Percentiles rank a stretch among this genome's conserved stretches.
phyloP scores from a whole-genome alignment of 2,113 vertebrate species.

The Oncorhynchus mykiss region DNA sequence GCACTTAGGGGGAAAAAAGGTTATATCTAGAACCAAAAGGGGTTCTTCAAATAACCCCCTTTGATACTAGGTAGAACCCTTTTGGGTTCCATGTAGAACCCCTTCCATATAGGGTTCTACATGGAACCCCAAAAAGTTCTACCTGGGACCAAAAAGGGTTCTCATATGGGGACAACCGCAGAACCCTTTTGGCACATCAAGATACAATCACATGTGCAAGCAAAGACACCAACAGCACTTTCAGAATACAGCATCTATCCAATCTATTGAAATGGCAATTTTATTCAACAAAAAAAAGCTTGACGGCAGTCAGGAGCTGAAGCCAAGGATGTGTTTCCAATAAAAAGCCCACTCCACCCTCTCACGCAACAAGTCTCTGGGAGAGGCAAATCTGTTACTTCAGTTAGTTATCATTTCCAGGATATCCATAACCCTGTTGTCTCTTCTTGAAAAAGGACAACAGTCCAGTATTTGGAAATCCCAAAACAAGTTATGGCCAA shows the following conservation, averaged over 20 bases:
- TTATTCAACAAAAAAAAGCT: background rate
- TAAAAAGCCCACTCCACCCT: constrained; percentile 8
- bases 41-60: too few relatives aligned
- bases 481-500: background rate
- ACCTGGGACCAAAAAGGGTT: too few relatives aligned
- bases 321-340: constrained; percentile 27
- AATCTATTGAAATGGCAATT: background rate
- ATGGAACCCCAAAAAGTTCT: too few relatives aligned
- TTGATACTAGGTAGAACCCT: too few relatives aligned
- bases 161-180: too few relatives aligned
- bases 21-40: background rate
- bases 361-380: background rate
- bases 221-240: background rate
- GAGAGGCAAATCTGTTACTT: constrained; percentile 4
- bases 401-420: constrained; percentile 19
- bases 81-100: too few relatives aligned
- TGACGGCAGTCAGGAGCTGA: background rate
- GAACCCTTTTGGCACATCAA: background rate
- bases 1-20: too few relatives aligned
- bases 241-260: background rate
- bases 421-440: constrained; percentile 13
- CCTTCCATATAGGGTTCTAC: too few relatives aligned
- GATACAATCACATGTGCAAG: background rate
- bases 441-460: constrained; percentile 8
- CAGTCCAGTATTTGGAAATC: background rate